Base-by-base conservation (phyloP, 2,113 vertebrate genomes). In the Donacobius atricapilla region DNA sequence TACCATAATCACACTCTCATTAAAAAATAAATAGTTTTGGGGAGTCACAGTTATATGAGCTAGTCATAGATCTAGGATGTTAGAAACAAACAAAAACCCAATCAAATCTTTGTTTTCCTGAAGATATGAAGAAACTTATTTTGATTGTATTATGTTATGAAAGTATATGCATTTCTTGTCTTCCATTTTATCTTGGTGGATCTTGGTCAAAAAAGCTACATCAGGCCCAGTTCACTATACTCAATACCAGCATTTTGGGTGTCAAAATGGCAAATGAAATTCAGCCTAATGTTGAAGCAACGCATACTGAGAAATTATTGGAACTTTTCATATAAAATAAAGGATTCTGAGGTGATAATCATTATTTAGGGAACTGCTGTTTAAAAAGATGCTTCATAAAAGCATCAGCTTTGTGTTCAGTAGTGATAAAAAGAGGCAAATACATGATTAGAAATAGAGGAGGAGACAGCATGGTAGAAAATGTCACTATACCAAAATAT, bases 1-100 rank as follows among this genome's bases (percentile, higher is more conserved):
- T 72, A 88, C 35, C 1, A 0, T 94, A 85, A 91, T 95, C 75
- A 94, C 15, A 50, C 21, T 76, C 53, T 93, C 44, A 70, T 94
- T 83, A 94, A 69, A 57, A 95, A 97, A 90, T 87, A 94, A 96
- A 47, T 50, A 28, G 17, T 91, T 93, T 40, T 70, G 45, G 33
- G 47, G 79, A 92, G 39, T 86, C 3, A 1, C 35, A 66, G 64
- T 73, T 89, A 27, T 7, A 30, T 82, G 63, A 89, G 11, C 17
- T 70, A 83, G 76, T 90, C 28, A 7, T 50, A 91, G 56, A 79
- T 31, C 7, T 87, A 45, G 27, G 37, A 45, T 88, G 42, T 80
- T 71, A 73, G 51, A 91, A 81, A 15, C 35, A 78, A 61, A 65
- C 23, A 61, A 80, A 79, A 94, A n/a, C 1, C 8, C 16, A 58